Evolutionary conservation across 2,113 vertebrate genomes (phyloP).

Genomic region (Nesoenas mayeri): DNA sequence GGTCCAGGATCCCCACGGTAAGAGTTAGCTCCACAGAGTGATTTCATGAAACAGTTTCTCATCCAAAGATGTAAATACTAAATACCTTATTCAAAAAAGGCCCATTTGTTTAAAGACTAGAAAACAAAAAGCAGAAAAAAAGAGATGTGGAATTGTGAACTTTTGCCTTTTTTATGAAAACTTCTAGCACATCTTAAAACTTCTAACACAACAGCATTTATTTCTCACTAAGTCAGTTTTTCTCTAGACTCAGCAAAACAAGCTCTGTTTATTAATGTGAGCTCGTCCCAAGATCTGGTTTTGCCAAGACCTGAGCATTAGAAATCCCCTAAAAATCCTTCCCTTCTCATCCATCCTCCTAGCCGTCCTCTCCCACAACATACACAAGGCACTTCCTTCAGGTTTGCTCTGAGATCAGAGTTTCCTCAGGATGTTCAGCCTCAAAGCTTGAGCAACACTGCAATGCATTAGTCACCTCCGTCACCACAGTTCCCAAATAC

Average conservation of each 20-base stretch:
- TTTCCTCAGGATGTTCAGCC: slow-evolving; percentile 63
- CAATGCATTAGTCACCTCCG: slow-evolving; percentile 52
- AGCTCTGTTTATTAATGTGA: slow-evolving; percentile 40
- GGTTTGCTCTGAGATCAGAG: slow-evolving; percentile 58
- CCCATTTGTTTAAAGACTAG: not conserved
- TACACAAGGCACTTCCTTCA: slow-evolving; percentile 57
- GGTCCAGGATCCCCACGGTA: not conserved
- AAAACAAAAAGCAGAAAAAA: not conserved
- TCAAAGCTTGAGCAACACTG: slow-evolving; percentile 46
- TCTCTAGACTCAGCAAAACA: slow-evolving; percentile 54
- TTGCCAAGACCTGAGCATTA: slow-evolving; percentile 36
- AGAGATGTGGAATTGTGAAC: not conserved
- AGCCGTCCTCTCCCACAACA: slow-evolving; percentile 30
- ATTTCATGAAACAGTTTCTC: not conserved
- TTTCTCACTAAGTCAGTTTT: slow-evolving; percentile 38
- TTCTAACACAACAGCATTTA: not conserved
- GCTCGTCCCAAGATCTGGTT: slow-evolving; percentile 9
- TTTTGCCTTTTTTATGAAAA: not conserved
- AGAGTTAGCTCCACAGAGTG: not conserved
- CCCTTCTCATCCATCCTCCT: slow-evolving; percentile 42
- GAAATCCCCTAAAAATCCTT: slow-evolving; percentile 64
- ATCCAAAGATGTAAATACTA: not conserved
- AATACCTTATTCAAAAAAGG: not conserved
- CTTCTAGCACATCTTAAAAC: not conserved
- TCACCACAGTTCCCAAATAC: slow-evolving; percentile 51